A percentile compares a stretch with the other conserved stretches of the same genome.
These are phyloP conservation scores for Hipposideros larvatus DNA, from an alignment of 2,797 vertebrate genomes.

Conservation along the genomic window DNA sequence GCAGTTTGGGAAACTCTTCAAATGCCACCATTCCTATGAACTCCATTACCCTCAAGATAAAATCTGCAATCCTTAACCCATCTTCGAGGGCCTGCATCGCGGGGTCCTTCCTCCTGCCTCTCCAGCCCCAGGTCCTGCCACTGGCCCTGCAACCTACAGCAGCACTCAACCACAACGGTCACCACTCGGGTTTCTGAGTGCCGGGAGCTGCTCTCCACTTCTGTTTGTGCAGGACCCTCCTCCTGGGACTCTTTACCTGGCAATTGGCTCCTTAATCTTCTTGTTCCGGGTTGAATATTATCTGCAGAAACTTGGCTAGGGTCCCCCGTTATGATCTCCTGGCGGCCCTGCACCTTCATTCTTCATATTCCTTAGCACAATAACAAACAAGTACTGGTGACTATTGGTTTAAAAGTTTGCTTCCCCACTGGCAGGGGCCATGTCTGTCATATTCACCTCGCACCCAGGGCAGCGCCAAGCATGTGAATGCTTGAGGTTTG, in stretches of 20 bases:
- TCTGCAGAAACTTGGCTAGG: background rate
- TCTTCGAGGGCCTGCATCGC: accelerated
- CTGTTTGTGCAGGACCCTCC: accelerated
- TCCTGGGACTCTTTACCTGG: background rate
- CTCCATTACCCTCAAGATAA: constrained; percentile 69
- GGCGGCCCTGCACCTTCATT: background rate
- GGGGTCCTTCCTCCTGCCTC: background rate
- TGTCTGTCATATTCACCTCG: background rate
- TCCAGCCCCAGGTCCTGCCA: background rate
- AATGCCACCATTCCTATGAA: constrained; percentile 69
- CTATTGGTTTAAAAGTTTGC: background rate
- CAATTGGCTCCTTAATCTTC: background rate
- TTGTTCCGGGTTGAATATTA: background rate
- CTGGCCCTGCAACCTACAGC: background rate
- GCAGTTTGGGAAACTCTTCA: constrained; percentile 69
- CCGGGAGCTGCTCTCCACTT: background rate
- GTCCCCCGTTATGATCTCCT: background rate
- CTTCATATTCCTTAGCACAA: background rate
- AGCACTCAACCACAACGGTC: too few relatives aligned
- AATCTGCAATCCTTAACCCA: constrained; percentile 49
- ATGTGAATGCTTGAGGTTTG: background rate
- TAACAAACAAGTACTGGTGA: background rate
- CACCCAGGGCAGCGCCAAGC: background rate
- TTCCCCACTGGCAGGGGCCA: background rate
- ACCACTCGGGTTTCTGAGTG: background rate